Percentiles rank a stretch among this genome's conserved stretches.
These are phyloP conservation scores for Madoqua kirkii DNA, from an alignment of 2,113 vertebrate genomes.

Conservation along the genomic window DNA sequence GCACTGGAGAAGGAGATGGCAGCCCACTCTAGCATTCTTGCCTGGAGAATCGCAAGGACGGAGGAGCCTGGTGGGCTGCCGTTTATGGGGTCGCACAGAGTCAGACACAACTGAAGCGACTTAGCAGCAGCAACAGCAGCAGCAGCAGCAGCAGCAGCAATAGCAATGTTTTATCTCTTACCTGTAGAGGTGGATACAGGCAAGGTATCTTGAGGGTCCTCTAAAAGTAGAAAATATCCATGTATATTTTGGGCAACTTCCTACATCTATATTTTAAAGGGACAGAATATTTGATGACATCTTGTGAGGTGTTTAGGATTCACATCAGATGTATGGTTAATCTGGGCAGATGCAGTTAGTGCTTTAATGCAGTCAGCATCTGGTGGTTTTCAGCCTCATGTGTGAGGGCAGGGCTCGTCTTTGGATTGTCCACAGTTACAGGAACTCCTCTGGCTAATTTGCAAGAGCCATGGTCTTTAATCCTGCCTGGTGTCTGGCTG, in stretches of 20 bases:
- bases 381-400: neutral
- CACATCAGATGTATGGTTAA: neutral
- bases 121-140: too few relatives aligned
- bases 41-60: too few relatives aligned
- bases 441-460: constrained; percentile 50
- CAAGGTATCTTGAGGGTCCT: neutral
- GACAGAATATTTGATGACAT: neutral
- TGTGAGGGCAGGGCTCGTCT: neutral
- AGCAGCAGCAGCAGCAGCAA: too few relatives aligned
- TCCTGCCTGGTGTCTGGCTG: constrained; percentile 49
- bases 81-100: too few relatives aligned
- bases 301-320: neutral
- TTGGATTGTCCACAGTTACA: constrained; percentile 15
- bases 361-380: neutral
- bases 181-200: neutral
- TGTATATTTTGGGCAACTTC: neutral
- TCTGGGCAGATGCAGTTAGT: neutral
- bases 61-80: too few relatives aligned
- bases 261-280: neutral
- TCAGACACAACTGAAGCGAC: too few relatives aligned
- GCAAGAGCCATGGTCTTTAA: neutral
- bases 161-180: neutral
- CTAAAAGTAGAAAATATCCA: neutral
- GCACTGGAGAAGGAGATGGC: too few relatives aligned
- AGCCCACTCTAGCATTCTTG: too few relatives aligned